Base-by-base conservation (phyloP, 2,888 invertebrate species). In the Drosophila barbarae region DNA sequence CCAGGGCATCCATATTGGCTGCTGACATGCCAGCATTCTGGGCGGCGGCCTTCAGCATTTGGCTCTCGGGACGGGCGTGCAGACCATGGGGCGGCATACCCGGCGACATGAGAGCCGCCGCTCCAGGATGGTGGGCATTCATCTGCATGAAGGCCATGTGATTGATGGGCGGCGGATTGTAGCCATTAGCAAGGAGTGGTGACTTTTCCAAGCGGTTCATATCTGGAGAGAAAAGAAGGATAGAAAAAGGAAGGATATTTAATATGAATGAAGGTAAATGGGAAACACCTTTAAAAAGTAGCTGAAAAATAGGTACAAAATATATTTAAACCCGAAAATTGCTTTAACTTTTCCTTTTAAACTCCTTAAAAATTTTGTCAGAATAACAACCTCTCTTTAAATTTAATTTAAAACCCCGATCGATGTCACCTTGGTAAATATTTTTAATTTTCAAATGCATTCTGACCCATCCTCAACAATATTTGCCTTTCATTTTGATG, bases 61-160 rank as follows among this genome's bases (percentile, higher is more conserved):
- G 88, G 72, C 95, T 95, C 81, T 95, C 96, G 58, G 95, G 95
- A 76, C 96, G 91, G 18, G 87, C 87, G 36, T 95, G 94, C 74
- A 96, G 92, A 52, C 94, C 95, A 87, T 96, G 96, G 12, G 96
- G 95, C 70, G 92, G 92, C 93, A 95, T 95, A 53, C 96, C 96
- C 13, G 97, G 96, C 58, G 96, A 96, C 91, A 97, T 93, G 75
- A 96, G 93, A 2, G 79, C 79, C 64, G 96, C 96, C 66, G 92
- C 91, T 56, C 93, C 93, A 54, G 93, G 93, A 89, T 93, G 92
- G 89, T 95, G 95, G 87, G 95, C 95, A 74, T 93, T 93, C 89
- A 96, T 93, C 89, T 96, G 96, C 96, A 96, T 96, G 91, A 97
- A 96, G 87, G 96, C 96, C 95, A 97, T 96, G 87, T 96, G 97